Base-by-base conservation (phyloP, 2,888 invertebrate genomes). In the Caenorhabditis japonica region DNA sequence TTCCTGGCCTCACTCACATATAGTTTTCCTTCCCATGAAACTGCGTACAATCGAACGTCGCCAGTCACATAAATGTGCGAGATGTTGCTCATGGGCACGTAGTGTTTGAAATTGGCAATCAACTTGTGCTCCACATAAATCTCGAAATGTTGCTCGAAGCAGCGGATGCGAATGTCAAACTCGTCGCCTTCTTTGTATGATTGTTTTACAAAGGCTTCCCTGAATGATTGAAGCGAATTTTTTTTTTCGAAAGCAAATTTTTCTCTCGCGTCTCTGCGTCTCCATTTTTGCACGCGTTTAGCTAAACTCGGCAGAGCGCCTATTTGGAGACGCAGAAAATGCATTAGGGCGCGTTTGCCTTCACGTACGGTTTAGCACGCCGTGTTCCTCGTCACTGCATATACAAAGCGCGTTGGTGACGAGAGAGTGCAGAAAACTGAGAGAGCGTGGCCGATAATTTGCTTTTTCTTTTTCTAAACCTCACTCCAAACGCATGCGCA, bases 21-120 rank as follows among this genome's bases (percentile, higher is more conserved):
- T 58, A 82, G 83, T 56, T 84, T 85, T 17, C 87, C 87, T 44
- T 87, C 87, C 86, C 87, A 87, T 5, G 82, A 79, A 8, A 85
- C 80, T 3, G 72, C 61, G 34, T 79, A 78, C 21, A 78, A 46
- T 44, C 73, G 38, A 34, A 78, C 69, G 58, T 83, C 84, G 3
- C 87, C 87, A 36, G 83, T 84, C 23, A 87, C 81, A 70, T 84
- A 87, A 41, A 84, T 74, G 53, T 84, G 84, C 15, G 80, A 75
- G 49, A 81, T 81, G 47, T 77, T 72, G 39, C 52, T 70, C 69
- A 86, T 76, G 3, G 83, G 83, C 13, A 81, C 76, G 70, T 87
- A 87, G 60, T 87, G 85, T 4, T 83, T 83, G 70, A 87, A 87
- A 21, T 79, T 81, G 21, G 85, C 85, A 4, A 84, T 81, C 34